A percentile compares a stretch with the other conserved stretches of the same genome.
Evolutionary conservation across 2,113 vertebrate genomes (phyloP).

Genomic region (Coptodon bakossiorum): DNA sequence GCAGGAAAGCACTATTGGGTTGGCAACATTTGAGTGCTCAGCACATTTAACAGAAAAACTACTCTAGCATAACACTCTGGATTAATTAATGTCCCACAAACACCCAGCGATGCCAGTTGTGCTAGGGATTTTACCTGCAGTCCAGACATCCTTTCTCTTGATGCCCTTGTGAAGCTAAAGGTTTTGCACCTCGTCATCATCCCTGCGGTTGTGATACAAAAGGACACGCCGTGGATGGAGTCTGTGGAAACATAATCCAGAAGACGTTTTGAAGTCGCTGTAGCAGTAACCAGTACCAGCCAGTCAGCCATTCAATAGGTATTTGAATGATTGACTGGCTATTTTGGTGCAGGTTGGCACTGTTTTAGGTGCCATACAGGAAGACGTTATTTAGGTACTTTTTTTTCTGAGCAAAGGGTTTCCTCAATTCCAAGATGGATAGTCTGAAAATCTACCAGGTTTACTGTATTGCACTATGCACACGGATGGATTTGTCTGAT

Average conservation of each 20-base stretch:
- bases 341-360: not conserved
- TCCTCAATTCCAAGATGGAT: not conserved
- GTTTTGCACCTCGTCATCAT: constrained; percentile 69
- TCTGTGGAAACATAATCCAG: constrained; percentile 66
- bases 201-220: constrained; percentile 67
- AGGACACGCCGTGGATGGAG: constrained; percentile 74
- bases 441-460: not conserved
- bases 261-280: not conserved
- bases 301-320: not conserved
- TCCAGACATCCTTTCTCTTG: constrained; percentile 18
- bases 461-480: no score
- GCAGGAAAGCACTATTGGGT: not conserved
- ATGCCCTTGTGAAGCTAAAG: constrained; percentile 58
- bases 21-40: not conserved
- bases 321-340: fast-evolving
- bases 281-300: not conserved
- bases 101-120: not conserved
- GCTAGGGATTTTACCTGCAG: constrained; percentile 35
- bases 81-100: not conserved
- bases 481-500: not conserved
- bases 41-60: not conserved
- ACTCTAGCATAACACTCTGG: not conserved
- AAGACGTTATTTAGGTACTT: not conserved
- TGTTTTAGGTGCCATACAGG: not conserved
- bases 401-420: not conserved